Evolutionary conservation across 2,888 invertebrate genomes (phyloP).

Genomic region (Sisyra nigra): DNA sequence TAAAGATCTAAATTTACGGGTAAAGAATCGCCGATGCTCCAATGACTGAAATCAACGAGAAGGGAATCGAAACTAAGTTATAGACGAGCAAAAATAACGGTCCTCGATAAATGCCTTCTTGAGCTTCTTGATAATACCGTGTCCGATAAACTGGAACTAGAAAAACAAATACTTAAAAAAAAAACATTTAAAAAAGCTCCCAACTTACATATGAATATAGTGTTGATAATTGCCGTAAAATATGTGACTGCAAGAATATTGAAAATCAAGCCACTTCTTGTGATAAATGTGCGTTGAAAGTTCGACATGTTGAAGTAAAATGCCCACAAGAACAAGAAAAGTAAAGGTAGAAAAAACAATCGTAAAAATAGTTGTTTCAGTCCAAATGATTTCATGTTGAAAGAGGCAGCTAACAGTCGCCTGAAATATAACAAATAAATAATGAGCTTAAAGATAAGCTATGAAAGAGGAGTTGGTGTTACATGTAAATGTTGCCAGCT

Average conservation of each 20-base stretch:
- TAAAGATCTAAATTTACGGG: conserved; percentile 35
- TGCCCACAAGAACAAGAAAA: conserved; percentile 60
- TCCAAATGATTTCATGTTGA: conserved; percentile 60
- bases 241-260: conserved; percentile 51
- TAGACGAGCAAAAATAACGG: conserved; percentile 69
- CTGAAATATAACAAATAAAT: conserved; percentile 32
- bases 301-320: conserved; percentile 56
- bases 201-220: conserved; percentile 49
- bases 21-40: conserved; percentile 56
- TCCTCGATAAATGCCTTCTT: conserved; percentile 79
- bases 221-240: conserved; percentile 50
- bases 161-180: conserved; percentile 16
- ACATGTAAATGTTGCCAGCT: conserved; percentile 52
- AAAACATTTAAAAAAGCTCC: not conserved
- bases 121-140: conserved; percentile 80
- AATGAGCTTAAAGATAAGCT: not conserved
- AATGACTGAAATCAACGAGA: conserved; percentile 59
- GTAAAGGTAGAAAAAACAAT: conserved; percentile 55
- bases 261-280: conserved; percentile 52
- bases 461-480: conserved; percentile 18
- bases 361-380: conserved; percentile 60
- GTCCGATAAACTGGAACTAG: conserved; percentile 71
- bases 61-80: conserved; percentile 64
- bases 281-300: conserved; percentile 51
- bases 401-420: conserved; percentile 59